These are phyloP conservation scores for Neodiprion pinetum DNA, from an alignment of 1,140 invertebrate genomes.

Conservation along the genomic window DNA sequence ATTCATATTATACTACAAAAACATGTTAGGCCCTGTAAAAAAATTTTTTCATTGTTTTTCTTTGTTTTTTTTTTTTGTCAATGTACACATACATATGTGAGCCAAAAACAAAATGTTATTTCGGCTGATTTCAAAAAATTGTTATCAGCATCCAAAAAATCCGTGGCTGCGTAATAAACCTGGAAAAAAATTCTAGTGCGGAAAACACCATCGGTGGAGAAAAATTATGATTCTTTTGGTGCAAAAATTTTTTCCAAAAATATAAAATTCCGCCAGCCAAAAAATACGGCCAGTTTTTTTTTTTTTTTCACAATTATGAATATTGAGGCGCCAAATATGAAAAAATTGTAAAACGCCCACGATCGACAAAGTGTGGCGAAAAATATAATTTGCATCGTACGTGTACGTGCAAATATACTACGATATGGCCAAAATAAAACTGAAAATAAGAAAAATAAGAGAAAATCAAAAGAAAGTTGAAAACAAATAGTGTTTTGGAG, in stretches of 20 bases:
- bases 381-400: neutral
- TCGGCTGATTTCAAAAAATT: constrained; percentile 58
- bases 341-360: neutral
- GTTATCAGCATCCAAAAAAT: constrained; percentile 60
- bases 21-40: constrained; percentile 48
- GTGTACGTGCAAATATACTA: neutral
- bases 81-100: constrained; percentile 6
- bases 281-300: constrained; percentile 45
- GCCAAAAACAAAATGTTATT: constrained; percentile 19
- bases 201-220: constrained; percentile 28
- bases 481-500: neutral
- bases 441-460: too few species aligned
- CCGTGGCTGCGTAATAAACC: constrained; percentile 55
- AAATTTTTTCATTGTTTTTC: constrained; percentile 29
- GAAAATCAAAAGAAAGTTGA: too few species aligned
- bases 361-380: neutral
- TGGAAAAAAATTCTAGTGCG: constrained; percentile 53
- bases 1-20: neutral
- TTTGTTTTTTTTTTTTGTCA: constrained; percentile 18
- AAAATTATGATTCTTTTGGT: constrained; percentile 28
- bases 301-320: too few species aligned
- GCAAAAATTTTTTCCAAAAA: constrained; percentile 58
- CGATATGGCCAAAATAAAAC: neutral
- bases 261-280: constrained; percentile 63
- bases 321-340: neutral